Evolutionary conservation across 30 jellyfish, hydroid and myxozoan species (phyloP), one percentile per base, ranked within the genome.

Genomic region (Aurelia aurita): DNA sequence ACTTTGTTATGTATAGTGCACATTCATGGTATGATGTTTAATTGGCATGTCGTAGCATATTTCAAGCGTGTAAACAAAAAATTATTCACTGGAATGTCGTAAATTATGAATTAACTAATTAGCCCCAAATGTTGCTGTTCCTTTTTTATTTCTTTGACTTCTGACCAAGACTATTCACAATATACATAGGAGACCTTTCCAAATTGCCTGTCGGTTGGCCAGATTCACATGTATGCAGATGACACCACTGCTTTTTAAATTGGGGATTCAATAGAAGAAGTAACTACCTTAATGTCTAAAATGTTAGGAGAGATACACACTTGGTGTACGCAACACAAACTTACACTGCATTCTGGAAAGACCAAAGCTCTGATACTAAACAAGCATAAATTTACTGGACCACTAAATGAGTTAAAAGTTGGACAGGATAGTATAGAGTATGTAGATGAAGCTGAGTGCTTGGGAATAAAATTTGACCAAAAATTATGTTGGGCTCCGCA

Each of bases 271-370:
- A 47, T 47, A 47, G 59, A 47, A 47, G 10, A 47, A 47, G 59
- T n/a, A n/a, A n/a, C n/a, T 47, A 16, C 16, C 10, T 47, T 16
- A 47, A 47, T 47, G 80, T 34, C 80, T 21, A 69, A 31, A 13
- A 69, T 34, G 80, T 69, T 69, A 44, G 64, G 63, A 69, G 63
- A 69, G 31, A 69, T 69, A 11, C 14, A 69, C 80, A 69, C 63
- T 69, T 29, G 80, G 80, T 69, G 64, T 69, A 35, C 35, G 29
- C 80, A 69, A 44, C 80, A 69, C 77, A 69, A 69, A 69, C 80
- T 69, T 69, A 26, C 80, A 69, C 20, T 69, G 10, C 80, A 69
- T 28, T 69, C 28, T 69, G 80, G 80, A 69, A 69, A 69, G 80
- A 69, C 63, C 63, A 69, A 69, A 69, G 63, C 80, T n/a, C 80